Evolutionary conservation across 2,888 invertebrate species (phyloP).

Genomic region (Pemphredon lugubris): DNA sequence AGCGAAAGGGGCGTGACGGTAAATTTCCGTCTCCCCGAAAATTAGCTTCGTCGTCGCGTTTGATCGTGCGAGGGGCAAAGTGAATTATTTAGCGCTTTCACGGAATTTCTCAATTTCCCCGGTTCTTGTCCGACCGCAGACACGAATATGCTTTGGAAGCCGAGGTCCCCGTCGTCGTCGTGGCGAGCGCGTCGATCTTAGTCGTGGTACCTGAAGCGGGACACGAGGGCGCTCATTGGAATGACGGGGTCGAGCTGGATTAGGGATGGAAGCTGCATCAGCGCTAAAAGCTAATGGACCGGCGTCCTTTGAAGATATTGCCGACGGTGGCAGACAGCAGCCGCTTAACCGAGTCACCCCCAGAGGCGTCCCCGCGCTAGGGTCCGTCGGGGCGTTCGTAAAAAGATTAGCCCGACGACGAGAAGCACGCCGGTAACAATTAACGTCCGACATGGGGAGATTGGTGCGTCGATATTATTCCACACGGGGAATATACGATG

Average conservation of each 20-base stretch:
- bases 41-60: too few relatives aligned
- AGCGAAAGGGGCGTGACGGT: too few relatives aligned
- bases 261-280: conserved; percentile 56
- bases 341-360: conserved; percentile 29
- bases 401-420: conserved; percentile 41
- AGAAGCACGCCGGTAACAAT: conserved; percentile 31
- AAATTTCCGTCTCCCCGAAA: too few relatives aligned
- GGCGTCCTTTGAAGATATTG: conserved; percentile 52
- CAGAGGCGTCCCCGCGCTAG: conserved; percentile 13
- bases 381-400: conserved; percentile 25
- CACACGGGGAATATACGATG: too few relatives aligned
- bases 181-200: neutral
- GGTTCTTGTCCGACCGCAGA: too few relatives aligned
- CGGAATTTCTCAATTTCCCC: neutral
- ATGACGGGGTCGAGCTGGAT: conserved; percentile 43
- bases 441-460: too few relatives aligned
- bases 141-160: neutral
- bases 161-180: too few relatives aligned
- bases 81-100: neutral
- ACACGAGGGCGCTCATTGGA: conserved; percentile 6
- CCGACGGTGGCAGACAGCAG: conserved; percentile 13
- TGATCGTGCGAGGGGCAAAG: too few relatives aligned
- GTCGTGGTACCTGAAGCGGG: neutral
- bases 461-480: too few relatives aligned
- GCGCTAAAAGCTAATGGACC: conserved; percentile 73